Evolutionary conservation across 2,113 vertebrate species (phyloP).

Genomic region (Alethe diademata): DNA sequence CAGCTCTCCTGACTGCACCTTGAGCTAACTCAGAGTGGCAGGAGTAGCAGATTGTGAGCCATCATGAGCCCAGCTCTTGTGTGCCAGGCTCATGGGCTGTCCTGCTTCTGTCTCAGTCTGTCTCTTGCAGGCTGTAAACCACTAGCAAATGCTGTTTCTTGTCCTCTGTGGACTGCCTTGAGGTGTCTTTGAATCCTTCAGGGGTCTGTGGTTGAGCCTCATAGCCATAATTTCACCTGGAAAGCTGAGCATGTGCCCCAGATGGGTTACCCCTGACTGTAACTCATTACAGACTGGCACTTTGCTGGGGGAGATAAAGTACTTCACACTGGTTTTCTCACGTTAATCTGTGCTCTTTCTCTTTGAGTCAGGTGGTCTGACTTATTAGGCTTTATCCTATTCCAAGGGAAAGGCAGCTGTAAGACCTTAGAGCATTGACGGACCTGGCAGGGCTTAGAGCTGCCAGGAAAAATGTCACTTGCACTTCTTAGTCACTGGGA

Average conservation of each 20-base stretch:
- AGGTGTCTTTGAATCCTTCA: background rate
- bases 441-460: background rate
- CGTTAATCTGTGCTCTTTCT: background rate
- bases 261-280: background rate
- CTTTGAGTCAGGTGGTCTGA: background rate
- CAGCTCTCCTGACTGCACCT: background rate
- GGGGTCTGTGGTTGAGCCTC: background rate
- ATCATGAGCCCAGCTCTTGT: background rate
- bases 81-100: background rate
- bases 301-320: background rate
- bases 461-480: background rate
- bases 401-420: background rate
- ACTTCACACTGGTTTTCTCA: background rate
- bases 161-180: background rate
- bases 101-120: background rate
- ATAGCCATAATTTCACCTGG: background rate
- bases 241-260: background rate
- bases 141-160: background rate
- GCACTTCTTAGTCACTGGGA: background rate
- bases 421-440: background rate
- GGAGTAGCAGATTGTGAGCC: conserved; percentile 32
- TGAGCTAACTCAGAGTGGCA: conserved; percentile 19
- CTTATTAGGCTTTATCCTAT: background rate
- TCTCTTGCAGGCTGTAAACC: conserved; percentile 1
- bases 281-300: background rate